These are phyloP conservation scores for Pseudanteris insignis DNA, from an alignment of 2,888 invertebrate genomes.

Conservation along the genomic window DNA sequence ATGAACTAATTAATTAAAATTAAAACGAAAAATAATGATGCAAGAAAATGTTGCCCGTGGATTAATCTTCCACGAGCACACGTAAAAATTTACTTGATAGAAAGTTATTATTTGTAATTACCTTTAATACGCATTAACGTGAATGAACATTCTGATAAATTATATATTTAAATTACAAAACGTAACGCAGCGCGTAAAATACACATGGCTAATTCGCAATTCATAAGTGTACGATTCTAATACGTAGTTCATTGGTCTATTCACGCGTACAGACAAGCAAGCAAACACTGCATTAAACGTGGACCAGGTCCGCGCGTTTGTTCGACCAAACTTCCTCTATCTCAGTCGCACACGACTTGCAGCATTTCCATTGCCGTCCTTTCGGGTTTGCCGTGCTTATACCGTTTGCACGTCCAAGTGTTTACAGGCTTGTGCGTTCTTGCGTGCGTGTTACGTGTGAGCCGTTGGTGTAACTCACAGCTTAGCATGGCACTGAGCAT, in stretches of 20 bases:
- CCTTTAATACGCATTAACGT: too few relatives aligned
- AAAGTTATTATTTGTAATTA: too few relatives aligned
- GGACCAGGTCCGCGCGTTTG: constrained; percentile 52
- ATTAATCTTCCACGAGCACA: too few relatives aligned
- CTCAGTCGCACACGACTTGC: constrained; percentile 22
- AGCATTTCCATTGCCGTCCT: constrained; percentile 29
- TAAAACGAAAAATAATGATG: too few relatives aligned
- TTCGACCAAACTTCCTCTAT: constrained; percentile 47
- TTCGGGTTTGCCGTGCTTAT: constrained; percentile 26
- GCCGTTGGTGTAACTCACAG: constrained; percentile 50
- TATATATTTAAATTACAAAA: too few relatives aligned
- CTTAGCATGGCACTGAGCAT: constrained; percentile 52
- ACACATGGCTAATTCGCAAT: too few relatives aligned
- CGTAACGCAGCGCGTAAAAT: too few relatives aligned
- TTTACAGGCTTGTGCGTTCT: constrained; percentile 35
- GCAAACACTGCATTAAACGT: constrained; percentile 58
- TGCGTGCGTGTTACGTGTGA: constrained; percentile 39
- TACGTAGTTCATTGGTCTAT: constrained; percentile 62
- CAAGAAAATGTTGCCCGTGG: too few relatives aligned
- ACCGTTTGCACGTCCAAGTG: constrained; percentile 34
- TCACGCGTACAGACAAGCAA: constrained; percentile 57
- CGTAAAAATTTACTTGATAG: too few relatives aligned
- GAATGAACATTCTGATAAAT: too few relatives aligned
- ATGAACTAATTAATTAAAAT: too few relatives aligned
- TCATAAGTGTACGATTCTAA: constrained; percentile 56